Evolutionary conservation across 2,113 vertebrate species (phyloP).

Genomic region (Peromyscus californicus): DNA sequence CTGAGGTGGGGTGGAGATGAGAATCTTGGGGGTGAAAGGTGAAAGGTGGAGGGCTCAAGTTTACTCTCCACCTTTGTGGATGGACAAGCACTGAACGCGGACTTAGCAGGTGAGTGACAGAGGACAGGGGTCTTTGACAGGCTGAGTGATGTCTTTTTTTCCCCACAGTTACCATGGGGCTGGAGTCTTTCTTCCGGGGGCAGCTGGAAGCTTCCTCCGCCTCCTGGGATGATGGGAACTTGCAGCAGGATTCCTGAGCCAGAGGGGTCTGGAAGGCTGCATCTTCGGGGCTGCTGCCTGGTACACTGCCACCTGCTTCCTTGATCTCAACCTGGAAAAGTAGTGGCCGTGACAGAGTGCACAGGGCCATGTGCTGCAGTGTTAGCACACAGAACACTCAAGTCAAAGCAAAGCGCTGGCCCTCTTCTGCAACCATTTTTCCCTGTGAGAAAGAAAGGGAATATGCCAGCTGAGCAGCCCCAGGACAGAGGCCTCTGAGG

Average conservation of each 20-base stretch:
- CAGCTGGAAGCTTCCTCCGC: conserved; percentile 55
- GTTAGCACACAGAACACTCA: not conserved
- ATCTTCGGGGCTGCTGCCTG: conserved; percentile 41
- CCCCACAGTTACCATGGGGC: conserved; percentile 79
- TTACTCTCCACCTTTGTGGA: not conserved
- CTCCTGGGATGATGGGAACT: conserved; percentile 69
- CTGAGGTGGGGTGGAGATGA: not conserved
- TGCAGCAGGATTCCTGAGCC: conserved; percentile 68
- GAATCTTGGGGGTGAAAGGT: not conserved
- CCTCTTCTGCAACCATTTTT: not conserved
- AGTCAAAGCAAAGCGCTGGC: not conserved
- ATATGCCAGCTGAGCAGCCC: not conserved
- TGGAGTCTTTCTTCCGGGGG: conserved; percentile 75
- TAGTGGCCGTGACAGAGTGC: conserved; percentile 7
- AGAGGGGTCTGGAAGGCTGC: conserved; percentile 64
- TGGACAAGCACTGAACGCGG: not conserved
- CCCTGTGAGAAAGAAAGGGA: too few relatives aligned
- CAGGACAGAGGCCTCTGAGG: not conserved
- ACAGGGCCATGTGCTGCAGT: too few relatives aligned
- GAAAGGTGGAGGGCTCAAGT: not conserved
- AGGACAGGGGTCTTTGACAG: not conserved
- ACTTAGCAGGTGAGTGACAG: not conserved
- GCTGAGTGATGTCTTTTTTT: not conserved
- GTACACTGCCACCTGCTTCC: conserved; percentile 57
- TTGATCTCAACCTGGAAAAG: conserved; percentile 77